Conservation (phyloP, 2,113 vertebrate genomes). For the Labrus mixtus region DNA sequence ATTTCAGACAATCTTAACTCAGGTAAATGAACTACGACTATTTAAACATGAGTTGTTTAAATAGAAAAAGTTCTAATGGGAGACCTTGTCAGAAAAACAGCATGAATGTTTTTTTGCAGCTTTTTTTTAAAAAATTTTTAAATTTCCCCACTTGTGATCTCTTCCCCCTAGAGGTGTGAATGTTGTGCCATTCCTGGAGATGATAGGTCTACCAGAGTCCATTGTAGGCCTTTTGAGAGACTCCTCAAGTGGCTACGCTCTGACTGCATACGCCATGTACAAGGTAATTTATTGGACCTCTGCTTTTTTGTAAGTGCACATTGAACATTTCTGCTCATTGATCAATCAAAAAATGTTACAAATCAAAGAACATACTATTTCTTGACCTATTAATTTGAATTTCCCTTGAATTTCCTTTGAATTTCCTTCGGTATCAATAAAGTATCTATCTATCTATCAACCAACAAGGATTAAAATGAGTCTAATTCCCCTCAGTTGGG, state of each 20-base stretch:
- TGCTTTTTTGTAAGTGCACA: not conserved
- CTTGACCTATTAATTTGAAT: not conserved
- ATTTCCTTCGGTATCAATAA: too few species aligned
- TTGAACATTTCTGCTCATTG: not conserved
- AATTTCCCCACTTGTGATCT: not conserved
- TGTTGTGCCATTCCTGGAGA: constrained; percentile 91
- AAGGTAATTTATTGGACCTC: constrained; percentile 86
- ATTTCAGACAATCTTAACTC: not conserved
- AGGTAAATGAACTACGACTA: not conserved
- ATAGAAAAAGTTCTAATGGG: not conserved
- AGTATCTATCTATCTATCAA: too few species aligned
- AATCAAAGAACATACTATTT: not conserved
- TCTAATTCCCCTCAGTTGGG: not conserved
- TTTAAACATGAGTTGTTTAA: not conserved
- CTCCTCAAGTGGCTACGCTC: constrained; percentile 91
- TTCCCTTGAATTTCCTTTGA: too few species aligned
- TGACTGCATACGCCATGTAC: constrained; percentile 95
- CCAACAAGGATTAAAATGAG: not conserved
- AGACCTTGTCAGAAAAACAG: not conserved
- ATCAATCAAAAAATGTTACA: not conserved
- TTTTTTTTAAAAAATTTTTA: not conserved
- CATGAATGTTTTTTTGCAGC: not conserved
- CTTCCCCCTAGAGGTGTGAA: constrained; percentile 88
- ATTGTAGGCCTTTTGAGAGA: constrained; percentile 89
- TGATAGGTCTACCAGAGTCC: constrained; percentile 89